Conservation (phyloP, 2,888 invertebrate species). For the Eupithecia tripunctaria region DNA sequence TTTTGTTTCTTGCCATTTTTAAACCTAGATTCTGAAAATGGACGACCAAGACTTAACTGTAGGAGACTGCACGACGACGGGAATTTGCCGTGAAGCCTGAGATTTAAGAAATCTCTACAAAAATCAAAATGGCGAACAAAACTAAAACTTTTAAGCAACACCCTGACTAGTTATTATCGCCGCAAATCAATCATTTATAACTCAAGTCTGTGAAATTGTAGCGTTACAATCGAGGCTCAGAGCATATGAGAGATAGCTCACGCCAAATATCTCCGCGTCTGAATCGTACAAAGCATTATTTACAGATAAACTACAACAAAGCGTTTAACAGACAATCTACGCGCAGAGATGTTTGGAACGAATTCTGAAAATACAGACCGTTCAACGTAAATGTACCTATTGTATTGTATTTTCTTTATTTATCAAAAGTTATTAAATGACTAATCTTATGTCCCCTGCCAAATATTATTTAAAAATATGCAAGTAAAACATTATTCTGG, state of each 20-base stretch:
- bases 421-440: too few species aligned
- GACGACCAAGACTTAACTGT: too few species aligned
- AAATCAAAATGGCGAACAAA: neutral
- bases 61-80: too few species aligned
- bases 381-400: too few species aligned
- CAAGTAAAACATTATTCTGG: too few species aligned
- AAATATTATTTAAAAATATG: too few species aligned
- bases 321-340: neutral
- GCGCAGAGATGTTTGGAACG: neutral
- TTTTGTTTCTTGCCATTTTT: neutral
- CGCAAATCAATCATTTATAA: neutral
- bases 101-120: neutral
- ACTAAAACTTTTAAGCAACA: slow-evolving; percentile 15
- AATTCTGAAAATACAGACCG: too few species aligned
- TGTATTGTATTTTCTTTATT: too few species aligned
- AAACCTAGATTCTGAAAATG: neutral
- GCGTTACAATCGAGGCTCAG: too few species aligned
- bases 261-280: neutral
- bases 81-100: too few species aligned
- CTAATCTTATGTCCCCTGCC: too few species aligned
- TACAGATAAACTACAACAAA: neutral
- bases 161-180: slow-evolving; percentile 11
- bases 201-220: neutral
- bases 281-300: neutral
- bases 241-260: neutral